phyloP scores from a whole-genome alignment of 2,888 invertebrate species.

The Leucophenga montana region DNA sequence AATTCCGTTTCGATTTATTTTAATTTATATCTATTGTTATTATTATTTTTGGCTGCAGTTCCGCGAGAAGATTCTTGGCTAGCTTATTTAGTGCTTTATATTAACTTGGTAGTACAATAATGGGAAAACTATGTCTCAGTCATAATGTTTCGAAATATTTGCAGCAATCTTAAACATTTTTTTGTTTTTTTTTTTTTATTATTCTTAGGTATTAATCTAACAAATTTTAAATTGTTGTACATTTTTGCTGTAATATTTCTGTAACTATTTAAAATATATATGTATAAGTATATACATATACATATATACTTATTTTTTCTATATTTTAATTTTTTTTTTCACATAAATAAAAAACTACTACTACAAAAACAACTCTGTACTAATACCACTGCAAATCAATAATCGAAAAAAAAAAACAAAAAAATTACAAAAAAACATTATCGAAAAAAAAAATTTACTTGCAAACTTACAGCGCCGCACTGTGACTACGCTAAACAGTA shows the following conservation, averaged over 20 bases:
- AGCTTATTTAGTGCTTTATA: too few species aligned
- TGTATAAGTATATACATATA: too few species aligned
- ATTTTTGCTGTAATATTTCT: conserved; percentile 1
- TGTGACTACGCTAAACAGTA: conserved; percentile 74
- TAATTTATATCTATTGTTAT: too few species aligned
- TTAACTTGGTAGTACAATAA: too few species aligned
- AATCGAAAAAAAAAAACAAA: conserved; percentile 42
- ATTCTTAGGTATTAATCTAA: not conserved
- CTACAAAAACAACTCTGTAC: not conserved
- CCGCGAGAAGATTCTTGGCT: too few species aligned
- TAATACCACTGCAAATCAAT: conserved; percentile 21
- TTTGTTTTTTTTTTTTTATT: not conserved
- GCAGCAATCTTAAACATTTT: too few species aligned
- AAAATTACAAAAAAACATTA: conserved; percentile 40
- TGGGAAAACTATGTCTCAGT: too few species aligned
- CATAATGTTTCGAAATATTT: too few species aligned
- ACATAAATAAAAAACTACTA: conserved; percentile 3
- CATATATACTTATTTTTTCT: not conserved
- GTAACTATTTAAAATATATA: not conserved
- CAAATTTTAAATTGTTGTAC: conserved; percentile 12
- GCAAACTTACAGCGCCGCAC: conserved; percentile 73
- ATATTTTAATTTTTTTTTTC: not conserved
- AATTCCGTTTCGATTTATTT: too few species aligned
- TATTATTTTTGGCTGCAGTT: too few species aligned
- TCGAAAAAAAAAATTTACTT: conserved; percentile 58